Conservation (phyloP, 92 coral and sea anemone genomes). For the Parazoanthus swiftii region DNA sequence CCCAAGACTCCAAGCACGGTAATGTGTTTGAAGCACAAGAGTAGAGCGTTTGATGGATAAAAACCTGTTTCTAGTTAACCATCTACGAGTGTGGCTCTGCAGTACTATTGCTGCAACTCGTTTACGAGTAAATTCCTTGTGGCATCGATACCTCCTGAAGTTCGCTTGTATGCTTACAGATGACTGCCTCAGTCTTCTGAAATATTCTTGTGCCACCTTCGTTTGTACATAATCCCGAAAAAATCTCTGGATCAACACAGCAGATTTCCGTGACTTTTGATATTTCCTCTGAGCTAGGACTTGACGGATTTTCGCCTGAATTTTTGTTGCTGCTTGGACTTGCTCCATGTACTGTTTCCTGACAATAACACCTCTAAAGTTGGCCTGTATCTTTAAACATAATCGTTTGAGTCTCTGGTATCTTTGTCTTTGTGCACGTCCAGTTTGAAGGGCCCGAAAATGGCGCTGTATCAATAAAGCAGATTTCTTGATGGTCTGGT, state of each 20-base stretch:
- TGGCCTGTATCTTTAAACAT: slow-evolving; percentile 62
- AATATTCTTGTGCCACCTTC: slow-evolving; percentile 33
- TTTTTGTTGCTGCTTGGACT: slow-evolving; percentile 39
- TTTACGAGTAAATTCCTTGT: slow-evolving; percentile 19
- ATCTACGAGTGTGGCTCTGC: slow-evolving; percentile 43
- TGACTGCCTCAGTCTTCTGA: slow-evolving; percentile 13
- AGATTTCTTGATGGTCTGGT: slow-evolving; percentile 47
- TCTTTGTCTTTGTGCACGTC: slow-evolving; percentile 35
- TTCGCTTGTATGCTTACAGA: slow-evolving; percentile 42
- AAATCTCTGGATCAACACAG: slow-evolving; percentile 46
- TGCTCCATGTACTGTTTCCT: slow-evolving; percentile 49
- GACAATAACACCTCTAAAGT: slow-evolving; percentile 56
- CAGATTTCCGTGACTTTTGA: slow-evolving; percentile 46
- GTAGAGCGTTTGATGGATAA: slow-evolving; percentile 39
- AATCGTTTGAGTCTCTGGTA: slow-evolving; percentile 46
- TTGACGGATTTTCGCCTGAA: slow-evolving; percentile 64
- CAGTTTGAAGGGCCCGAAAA: slow-evolving; percentile 47
- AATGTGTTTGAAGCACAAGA: slow-evolving; percentile 43
- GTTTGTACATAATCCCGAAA: slow-evolving; percentile 47
- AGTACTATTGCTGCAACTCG: slow-evolving; percentile 59
- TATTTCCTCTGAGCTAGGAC: slow-evolving; percentile 51
- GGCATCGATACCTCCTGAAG: slow-evolving; percentile 42
- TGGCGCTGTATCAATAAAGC: slow-evolving; percentile 56
- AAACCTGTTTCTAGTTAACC: slow-evolving; percentile 40
- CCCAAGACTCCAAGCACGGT: slow-evolving; percentile 48